Conservation (phyloP, 2,113 vertebrate species). For the Larimichthys polyactis region DNA sequence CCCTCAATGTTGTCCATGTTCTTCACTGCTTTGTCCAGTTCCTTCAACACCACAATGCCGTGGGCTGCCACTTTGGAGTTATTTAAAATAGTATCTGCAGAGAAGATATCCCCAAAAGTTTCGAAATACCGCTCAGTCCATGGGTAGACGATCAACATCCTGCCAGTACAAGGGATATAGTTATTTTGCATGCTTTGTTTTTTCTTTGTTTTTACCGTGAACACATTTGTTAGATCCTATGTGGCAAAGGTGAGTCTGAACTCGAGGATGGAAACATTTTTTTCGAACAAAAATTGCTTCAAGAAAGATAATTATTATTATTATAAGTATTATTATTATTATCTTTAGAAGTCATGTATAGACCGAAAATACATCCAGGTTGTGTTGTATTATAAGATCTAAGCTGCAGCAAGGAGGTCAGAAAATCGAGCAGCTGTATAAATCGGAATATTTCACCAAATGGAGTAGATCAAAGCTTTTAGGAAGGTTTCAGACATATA, state of each 20-base stretch:
- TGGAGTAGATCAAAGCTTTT: not conserved
- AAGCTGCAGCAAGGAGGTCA: too few species aligned
- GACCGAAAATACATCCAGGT: too few species aligned
- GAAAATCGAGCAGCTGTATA: too few species aligned
- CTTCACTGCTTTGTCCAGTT: conserved; percentile 82
- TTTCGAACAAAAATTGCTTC: too few species aligned
- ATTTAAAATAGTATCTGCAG: conserved; percentile 64
- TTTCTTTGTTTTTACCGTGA: not conserved
- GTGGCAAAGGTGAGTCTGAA: too few species aligned
- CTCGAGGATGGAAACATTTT: too few species aligned
- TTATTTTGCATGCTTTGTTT: not conserved
- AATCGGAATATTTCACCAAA: too few species aligned
- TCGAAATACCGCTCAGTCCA: conserved; percentile 84
- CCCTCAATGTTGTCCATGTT: conserved; percentile 80
- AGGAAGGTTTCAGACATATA: not conserved
- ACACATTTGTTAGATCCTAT: not conserved
- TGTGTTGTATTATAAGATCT: too few species aligned
- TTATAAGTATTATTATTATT: too few species aligned
- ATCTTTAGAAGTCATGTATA: too few species aligned
- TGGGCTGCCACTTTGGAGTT: conserved; percentile 84
- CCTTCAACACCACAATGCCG: conserved; percentile 81
- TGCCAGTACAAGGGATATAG: not conserved
- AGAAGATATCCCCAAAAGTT: conserved; percentile 85
- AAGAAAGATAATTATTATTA: too few species aligned
- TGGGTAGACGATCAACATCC: conserved; percentile 83